Conservation (phyloP, 2,888 invertebrate genomes). For the Pristionchus mayeri region DNA sequence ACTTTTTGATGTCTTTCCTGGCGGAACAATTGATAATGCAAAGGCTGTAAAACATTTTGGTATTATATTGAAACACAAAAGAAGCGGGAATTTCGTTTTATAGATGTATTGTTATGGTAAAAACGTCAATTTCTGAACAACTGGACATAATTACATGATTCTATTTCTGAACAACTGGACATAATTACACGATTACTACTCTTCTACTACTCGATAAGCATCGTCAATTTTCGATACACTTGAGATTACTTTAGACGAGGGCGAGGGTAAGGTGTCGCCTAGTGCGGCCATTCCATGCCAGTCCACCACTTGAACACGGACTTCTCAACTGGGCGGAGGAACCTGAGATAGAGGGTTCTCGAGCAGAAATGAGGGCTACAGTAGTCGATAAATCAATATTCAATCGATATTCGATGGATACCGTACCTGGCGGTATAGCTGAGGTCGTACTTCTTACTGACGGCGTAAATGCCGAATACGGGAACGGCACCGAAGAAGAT, state of each 20-base stretch:
- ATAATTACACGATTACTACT: not conserved
- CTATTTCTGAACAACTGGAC: not conserved
- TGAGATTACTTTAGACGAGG: not conserved
- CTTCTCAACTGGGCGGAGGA: slow-evolving; percentile 48
- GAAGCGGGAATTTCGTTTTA: no score
- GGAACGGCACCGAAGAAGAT: slow-evolving; percentile 54
- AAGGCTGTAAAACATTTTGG: no score
- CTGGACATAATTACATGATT: no score
- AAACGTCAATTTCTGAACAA: no score
- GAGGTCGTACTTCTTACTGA: slow-evolving; percentile 57
- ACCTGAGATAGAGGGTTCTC: not conserved
- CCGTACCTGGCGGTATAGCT: slow-evolving; percentile 54
- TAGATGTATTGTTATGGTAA: no score
- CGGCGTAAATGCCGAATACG: slow-evolving; percentile 56
- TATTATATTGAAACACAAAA: no score
- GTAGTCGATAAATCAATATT: not conserved
- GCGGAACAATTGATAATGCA: no score
- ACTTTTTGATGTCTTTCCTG: no score
- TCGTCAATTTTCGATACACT: not conserved
- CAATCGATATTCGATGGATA: no score
- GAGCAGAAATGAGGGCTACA: not conserved
- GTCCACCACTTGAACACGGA: slow-evolving; percentile 46
- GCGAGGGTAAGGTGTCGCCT: not conserved
- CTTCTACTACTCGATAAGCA: not conserved
- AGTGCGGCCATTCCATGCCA: slow-evolving; percentile 40